Evolutionary conservation across 2,888 invertebrate genomes (phyloP), one percentile per base, ranked within the genome.

Genomic region (Brenthis hecate): DNA sequence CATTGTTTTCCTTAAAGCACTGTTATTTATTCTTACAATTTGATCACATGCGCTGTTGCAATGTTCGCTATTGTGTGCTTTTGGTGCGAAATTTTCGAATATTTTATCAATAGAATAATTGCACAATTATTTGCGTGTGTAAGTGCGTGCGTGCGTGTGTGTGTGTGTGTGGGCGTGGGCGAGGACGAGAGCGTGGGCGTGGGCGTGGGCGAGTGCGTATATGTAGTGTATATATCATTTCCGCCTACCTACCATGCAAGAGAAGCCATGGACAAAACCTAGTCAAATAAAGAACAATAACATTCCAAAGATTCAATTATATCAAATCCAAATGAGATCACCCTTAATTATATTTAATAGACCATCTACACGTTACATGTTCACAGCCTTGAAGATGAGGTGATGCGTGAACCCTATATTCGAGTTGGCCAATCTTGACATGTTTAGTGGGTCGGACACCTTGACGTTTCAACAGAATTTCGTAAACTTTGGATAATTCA

Each of bases 401-500:
- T 16, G 51, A 57, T 57, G 57, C 43, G 57, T 57, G 36, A 57
- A 13, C 23, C 13, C 14, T 64, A n/a, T 55, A 47, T 54, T 48
- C 36, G 8, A 43, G 8, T 43, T 43, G 36, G 28, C 32, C 50
- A 32, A 60, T 32, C 61, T 51, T 43, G 69, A 47, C 65, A 69
- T 65, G 65, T 56, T 57, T 65, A 65, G 61, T 56, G 65, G 51
- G 48, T 19, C 43, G 43, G 48, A 69, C 69, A 63, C 66, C 51
- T 63, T 28, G 56, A 54, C 66, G 43, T 66, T 64, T 63, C 55
- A 57, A 19, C 50, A 55, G 58, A 32, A 55, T 54, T 28, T 55
- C 62, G 43, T n/a, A 50, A 70, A 66, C 55, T 70, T 70, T 32
- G 36, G 61, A 66, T 69, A 62, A 57, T 61, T 69, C 65, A 28